These are phyloP conservation scores for Chloroceryle amazona DNA, from an alignment of 2,797 vertebrate genomes.

Conservation along the genomic window DNA sequence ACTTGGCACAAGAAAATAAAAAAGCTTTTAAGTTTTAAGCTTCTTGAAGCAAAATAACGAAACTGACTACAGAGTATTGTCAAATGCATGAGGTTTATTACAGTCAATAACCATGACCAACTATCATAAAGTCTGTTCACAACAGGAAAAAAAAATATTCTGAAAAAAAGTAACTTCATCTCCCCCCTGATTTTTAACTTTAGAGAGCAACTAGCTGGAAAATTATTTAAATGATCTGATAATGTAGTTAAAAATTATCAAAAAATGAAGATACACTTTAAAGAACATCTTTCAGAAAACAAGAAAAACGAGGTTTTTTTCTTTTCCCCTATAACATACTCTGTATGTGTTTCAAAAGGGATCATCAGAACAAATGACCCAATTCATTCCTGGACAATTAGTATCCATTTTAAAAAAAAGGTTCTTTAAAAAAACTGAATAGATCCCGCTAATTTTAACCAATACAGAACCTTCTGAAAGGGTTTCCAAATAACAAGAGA, in stretches of 20 bases:
- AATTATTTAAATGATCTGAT: not conserved
- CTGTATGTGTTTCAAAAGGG: not conserved
- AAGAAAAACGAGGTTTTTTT: not conserved
- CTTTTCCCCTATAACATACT: not conserved
- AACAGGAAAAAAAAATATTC: not conserved
- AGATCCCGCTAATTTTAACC: not conserved
- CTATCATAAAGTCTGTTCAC: not conserved
- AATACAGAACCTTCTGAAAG: not conserved
- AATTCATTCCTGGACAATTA: not conserved
- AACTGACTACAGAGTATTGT: slow-evolving; percentile 39
- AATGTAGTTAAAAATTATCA: not conserved
- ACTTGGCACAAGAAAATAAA: not conserved
- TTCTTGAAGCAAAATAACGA: slow-evolving; percentile 25
- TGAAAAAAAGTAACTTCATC: not conserved
- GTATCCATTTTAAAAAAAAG: not conserved
- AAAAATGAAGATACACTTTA: not conserved
- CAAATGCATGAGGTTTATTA: slow-evolving; percentile 54
- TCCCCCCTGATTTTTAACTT: not conserved
- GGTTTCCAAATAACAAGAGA: not conserved
- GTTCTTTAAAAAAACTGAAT: not conserved
- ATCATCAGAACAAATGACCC: not conserved
- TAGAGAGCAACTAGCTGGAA: not conserved
- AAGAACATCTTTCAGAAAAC: not conserved
- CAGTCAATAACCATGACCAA: not conserved
- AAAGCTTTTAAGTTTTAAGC: not conserved